Percentiles rank a stretch among this genome's conserved stretches.
Conservation (phyloP, 2,888 invertebrate genomes). For the Clusia tigrina region DNA sequence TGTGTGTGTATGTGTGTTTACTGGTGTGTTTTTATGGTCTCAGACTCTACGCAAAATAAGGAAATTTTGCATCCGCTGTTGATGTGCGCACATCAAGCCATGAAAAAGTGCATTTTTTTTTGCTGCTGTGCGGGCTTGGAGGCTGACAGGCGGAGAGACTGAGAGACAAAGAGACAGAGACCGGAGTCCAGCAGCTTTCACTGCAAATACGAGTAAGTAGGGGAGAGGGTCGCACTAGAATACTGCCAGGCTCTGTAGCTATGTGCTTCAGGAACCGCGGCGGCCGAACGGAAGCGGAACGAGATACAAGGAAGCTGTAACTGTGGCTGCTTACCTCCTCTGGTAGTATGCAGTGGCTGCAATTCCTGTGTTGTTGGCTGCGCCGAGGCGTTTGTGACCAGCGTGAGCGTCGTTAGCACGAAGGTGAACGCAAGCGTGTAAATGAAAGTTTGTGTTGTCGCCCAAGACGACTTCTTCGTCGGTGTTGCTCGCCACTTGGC, state of each 20-base stretch:
- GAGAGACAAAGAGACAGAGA: constrained; percentile 2
- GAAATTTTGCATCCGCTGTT: not conserved
- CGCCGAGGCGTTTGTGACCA: constrained; percentile 51
- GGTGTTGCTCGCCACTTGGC: constrained; percentile 53
- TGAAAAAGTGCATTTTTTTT: no score
- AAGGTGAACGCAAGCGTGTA: constrained; percentile 41
- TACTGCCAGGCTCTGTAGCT: no score
- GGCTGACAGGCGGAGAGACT: not conserved
- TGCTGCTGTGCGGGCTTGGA: not conserved
- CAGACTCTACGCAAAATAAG: constrained; percentile 3
- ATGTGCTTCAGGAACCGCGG: no score
- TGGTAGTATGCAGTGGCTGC: not conserved
- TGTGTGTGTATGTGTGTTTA: not conserved
- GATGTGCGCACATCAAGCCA: no score
- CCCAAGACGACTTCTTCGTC: constrained; percentile 27
- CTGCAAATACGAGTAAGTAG: no score
- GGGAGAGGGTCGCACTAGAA: no score
- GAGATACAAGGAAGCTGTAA: no score
- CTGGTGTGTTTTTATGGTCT: not conserved
- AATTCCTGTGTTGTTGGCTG: constrained; percentile 57
- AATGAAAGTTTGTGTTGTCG: constrained; percentile 26
- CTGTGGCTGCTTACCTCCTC: not conserved
- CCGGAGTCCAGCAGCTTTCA: constrained; percentile 17
- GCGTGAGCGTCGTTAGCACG: constrained; percentile 52
- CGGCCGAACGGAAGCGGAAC: no score